Evolutionary conservation across 2,113 vertebrate species (phyloP), one percentile per base, ranked within the genome.

Genomic region (Tringa solitaria): DNA sequence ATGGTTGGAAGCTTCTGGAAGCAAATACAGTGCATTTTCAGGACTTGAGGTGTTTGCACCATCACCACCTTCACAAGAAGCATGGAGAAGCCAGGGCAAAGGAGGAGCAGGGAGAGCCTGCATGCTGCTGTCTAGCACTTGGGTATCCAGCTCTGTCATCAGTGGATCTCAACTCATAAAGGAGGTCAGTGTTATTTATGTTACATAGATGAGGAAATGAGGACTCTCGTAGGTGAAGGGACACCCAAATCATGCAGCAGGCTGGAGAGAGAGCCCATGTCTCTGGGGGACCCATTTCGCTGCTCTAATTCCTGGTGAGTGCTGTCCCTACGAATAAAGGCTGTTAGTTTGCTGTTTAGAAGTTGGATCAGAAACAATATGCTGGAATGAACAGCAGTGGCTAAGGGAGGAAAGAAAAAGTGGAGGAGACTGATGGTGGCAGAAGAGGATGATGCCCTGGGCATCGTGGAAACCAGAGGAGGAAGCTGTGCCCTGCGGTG

Each of bases 181-280:
- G 50, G 11, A 56, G 28, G 23, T 54, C 51, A 30, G 8, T 59
- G 8, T 28, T 37, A 35, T 22, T 73, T 43, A 35, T 61, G 7
- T 51, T 4, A 14, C 13, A 32, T 22, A 27, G 19, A 15, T 28
- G 21, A 75, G 35, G 45, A 64, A 76, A 43, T 9, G 11, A 59
- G 37, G 41, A 17, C 53, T 72, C 19, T 15, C 21, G 24, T 3
- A 43, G 51, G 26, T 33, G 61, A 84, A 84, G 8, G 32, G 39
- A 43, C 13, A 7, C 24, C 27, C 30, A 4, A 3, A 12, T 16
- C 41, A 37, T 5, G 9, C 14, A 37, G n/a, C 0, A 0, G 22
- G 26, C 30, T 63, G 60, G n/a, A 53, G 24, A 43, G 33, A 22
- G 32, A 46, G 17, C 24, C 16, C 8, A 9, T 0, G 3, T 48